These are phyloP conservation scores for Myotis brandtii DNA, from an alignment of 2,113 vertebrate species.

Conservation along the genomic window DNA sequence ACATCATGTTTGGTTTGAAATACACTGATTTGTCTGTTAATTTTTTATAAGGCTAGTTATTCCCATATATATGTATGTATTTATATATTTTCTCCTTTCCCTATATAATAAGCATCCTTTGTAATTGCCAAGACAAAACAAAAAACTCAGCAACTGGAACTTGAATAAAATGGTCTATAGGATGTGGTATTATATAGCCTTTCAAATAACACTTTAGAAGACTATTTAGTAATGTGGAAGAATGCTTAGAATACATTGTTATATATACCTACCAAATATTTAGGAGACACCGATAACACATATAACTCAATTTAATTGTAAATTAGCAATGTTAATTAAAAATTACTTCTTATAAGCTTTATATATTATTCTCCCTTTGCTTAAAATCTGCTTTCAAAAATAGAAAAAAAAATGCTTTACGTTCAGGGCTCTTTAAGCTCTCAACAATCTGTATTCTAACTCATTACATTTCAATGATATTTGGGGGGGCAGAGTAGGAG, in stretches of 20 bases:
- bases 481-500: neutral
- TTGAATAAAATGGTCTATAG: neutral
- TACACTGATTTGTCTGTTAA: neutral
- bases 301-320: neutral
- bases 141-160: neutral
- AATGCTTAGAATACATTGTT: neutral
- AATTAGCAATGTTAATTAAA: conserved; percentile 44
- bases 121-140: neutral
- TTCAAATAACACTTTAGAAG: conserved; percentile 26
- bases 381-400: conserved; percentile 47
- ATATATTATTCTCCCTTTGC: conserved; percentile 24
- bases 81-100: neutral
- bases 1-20: conserved; percentile 49
- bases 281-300: neutral
- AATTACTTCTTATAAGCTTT: conserved; percentile 16
- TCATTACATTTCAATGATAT: neutral
- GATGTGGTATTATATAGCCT: neutral
- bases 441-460: neutral
- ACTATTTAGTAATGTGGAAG: neutral
- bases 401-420: conserved; percentile 19
- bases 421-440: neutral
- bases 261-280: neutral
- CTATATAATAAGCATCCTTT: neutral
- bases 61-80: neutral
- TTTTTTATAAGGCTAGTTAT: conserved; percentile 15